Percentiles rank a stretch among this genome's conserved stretches.
These are phyloP conservation scores for Macquaria australasica DNA, from an alignment of 2,113 vertebrate species.

Conservation along the genomic window DNA sequence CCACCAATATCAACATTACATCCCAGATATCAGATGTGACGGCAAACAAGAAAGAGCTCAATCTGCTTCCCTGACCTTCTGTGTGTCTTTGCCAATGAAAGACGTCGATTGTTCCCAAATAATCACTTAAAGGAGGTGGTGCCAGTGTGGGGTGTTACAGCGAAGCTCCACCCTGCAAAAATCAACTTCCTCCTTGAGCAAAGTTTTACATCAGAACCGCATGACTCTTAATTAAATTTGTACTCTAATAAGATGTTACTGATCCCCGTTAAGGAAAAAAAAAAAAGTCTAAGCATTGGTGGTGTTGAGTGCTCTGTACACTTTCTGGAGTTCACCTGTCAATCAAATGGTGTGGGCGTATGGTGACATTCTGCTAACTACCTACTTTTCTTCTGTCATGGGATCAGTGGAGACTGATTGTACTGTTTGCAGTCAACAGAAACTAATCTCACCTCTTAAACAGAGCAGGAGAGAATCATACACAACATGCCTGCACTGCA, in stretches of 20 bases:
- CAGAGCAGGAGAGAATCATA: background rate
- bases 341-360: background rate
- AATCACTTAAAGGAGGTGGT: slow-evolving; percentile 10
- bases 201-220: background rate
- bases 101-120: slow-evolving; percentile 25
- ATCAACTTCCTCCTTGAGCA: background rate
- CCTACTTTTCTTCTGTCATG: background rate
- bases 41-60: slow-evolving; percentile 33
- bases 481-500: background rate
- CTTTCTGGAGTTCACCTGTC: background rate
- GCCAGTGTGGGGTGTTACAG: background rate
- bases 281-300: background rate
- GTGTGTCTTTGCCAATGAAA: slow-evolving; percentile 31
- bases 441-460: background rate
- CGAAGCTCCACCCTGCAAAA: background rate
- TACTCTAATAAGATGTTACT: background rate
- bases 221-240: background rate
- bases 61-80: background rate
- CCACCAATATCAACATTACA: slow-evolving; percentile 20
- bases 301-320: background rate
- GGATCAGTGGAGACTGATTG: background rate
- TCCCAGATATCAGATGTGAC: slow-evolving; percentile 23
- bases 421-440: slow-evolving; percentile 5
- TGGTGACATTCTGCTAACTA: background rate
- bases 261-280: background rate